Conservation (phyloP, 2,888 invertebrate species). For the Omphaloscelis lunosa region DNA sequence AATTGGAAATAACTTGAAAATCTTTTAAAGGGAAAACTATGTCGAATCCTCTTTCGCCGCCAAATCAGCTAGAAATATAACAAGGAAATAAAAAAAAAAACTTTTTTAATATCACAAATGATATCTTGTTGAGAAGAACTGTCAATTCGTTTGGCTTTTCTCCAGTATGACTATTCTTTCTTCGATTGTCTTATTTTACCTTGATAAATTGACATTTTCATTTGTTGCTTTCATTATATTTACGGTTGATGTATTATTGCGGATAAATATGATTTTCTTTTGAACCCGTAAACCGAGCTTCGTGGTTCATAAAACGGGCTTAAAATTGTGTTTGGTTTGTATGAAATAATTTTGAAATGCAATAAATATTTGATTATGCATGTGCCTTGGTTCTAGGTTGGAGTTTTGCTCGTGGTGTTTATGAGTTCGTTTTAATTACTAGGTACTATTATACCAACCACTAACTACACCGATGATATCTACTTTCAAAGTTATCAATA, state of each 20-base stretch:
- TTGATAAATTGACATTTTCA: slow-evolving; percentile 59
- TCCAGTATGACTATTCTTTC: slow-evolving; percentile 53
- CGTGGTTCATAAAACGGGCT: slow-evolving; percentile 3
- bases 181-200: slow-evolving; percentile 54
- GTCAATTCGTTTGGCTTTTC: slow-evolving; percentile 62
- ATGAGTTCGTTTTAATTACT: not conserved
- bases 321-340: slow-evolving; percentile 18
- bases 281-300: not conserved
- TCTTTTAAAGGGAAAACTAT: slow-evolving; percentile 8
- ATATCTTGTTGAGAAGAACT: slow-evolving; percentile 60
- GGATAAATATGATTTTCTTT: slow-evolving; percentile 19
- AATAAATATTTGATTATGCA: slow-evolving; percentile 33
- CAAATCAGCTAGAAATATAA: slow-evolving; percentile 44
- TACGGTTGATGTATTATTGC: slow-evolving; percentile 21
- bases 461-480: not conserved
- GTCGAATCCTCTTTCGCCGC: slow-evolving; percentile 9
- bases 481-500: slow-evolving; percentile 1
- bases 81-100: slow-evolving; percentile 32
- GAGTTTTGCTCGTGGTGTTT: not conserved
- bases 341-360: slow-evolving; percentile 18
- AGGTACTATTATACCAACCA: no score
- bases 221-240: slow-evolving; percentile 52
- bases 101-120: slow-evolving; percentile 54
- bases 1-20: slow-evolving; percentile 16
- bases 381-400: not conserved